Evolutionary conservation across 2,113 vertebrate species (phyloP).

Genomic region (Eudyptes chrysolophus): DNA sequence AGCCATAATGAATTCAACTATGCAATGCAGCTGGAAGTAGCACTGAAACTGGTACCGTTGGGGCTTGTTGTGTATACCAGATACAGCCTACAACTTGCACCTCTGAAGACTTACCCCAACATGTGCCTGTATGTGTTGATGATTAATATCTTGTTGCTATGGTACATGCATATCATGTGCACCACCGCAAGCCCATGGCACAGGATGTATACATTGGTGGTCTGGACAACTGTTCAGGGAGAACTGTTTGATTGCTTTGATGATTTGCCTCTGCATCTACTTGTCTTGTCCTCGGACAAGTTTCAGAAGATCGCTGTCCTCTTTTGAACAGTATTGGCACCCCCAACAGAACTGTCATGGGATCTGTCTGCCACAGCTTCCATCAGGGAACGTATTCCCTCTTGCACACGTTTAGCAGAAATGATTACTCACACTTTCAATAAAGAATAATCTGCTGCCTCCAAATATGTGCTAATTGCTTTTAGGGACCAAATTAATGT

Average conservation of each 20-base stretch:
- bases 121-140: not conserved
- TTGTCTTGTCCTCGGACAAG: conserved; percentile 9
- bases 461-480: not conserved
- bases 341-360: not conserved
- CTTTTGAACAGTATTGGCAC: not conserved
- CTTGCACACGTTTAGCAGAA: not conserved
- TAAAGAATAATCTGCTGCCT: not conserved
- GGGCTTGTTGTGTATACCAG: not conserved
- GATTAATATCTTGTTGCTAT: conserved; percentile 59
- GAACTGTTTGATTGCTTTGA: conserved; percentile 13
- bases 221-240: conserved; percentile 27
- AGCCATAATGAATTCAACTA: not conserved
- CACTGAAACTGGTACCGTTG: not conserved
- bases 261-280: conserved; percentile 40
- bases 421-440: not conserved
- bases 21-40: not conserved
- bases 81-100: conserved; percentile 3
- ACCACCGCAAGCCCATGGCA: not conserved
- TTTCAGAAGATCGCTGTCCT: not conserved
- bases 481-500: not conserved
- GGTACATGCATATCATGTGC: not conserved
- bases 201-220: not conserved
- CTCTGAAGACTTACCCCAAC: not conserved
- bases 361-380: not conserved
- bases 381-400: not conserved